Conservation (phyloP, 2,797 vertebrate genomes). For the Rousettus madagascariensis region DNA sequence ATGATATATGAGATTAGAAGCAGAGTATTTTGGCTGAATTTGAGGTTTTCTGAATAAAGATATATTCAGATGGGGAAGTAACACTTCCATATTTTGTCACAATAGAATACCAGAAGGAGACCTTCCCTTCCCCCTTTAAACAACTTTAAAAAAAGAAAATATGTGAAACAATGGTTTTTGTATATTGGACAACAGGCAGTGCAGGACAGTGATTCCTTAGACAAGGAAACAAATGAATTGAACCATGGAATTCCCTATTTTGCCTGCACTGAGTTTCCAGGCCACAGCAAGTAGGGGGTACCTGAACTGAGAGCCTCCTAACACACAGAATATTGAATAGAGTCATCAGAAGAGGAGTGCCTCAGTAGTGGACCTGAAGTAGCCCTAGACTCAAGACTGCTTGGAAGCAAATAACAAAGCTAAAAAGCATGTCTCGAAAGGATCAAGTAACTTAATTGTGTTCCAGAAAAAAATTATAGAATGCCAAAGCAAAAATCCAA, state of each 20-base stretch:
- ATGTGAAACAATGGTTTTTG: neutral
- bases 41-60: neutral
- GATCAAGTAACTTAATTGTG: neutral
- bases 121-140: neutral
- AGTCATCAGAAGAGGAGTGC: neutral
- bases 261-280: neutral
- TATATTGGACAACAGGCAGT: neutral
- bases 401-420: neutral
- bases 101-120: neutral
- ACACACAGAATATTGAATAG: neutral
- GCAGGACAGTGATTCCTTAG: neutral
- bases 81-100: neutral
- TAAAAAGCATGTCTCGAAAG: neutral
- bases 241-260: neutral
- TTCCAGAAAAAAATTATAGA: neutral
- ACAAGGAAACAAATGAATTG: neutral
- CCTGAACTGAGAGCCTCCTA: neutral
- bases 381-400: neutral
- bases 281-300: neutral
- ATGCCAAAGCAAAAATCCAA: neutral
- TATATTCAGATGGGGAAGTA: neutral
- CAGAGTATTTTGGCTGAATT: neutral
- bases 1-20: neutral
- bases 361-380: neutral
- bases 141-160: neutral